A percentile compares a stretch with the other conserved stretches of the same genome.
phyloP scores from a whole-genome alignment of 2,888 invertebrate species.

The Odontomyia ornata region DNA sequence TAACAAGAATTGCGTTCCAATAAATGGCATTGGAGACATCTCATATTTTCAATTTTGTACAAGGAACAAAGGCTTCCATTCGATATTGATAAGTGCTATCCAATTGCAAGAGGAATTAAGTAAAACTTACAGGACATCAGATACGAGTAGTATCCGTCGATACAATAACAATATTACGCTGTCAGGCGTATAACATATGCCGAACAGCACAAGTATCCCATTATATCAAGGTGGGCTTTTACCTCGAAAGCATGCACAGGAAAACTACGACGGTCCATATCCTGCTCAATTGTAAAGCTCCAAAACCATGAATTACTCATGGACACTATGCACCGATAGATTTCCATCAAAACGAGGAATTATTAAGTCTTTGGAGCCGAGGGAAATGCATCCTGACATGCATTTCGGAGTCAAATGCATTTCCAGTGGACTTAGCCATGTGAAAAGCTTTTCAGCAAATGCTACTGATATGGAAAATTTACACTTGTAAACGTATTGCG shows the following conservation, averaged over 20 bases:
- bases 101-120: neutral
- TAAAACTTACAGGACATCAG: neutral
- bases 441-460: constrained; percentile 4
- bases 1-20: neutral
- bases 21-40: neutral
- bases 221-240: neutral
- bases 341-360: constrained; percentile 11
- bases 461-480: constrained; percentile 23
- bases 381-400: neutral
- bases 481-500: constrained; percentile 15
- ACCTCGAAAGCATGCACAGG: neutral
- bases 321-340: neutral
- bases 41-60: neutral
- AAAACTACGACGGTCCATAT: neutral
- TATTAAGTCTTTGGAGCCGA: neutral
- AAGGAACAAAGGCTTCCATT: neutral
- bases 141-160: neutral
- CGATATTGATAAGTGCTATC: neutral
- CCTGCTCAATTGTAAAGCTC: neutral
- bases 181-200: neutral
- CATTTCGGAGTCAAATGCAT: neutral
- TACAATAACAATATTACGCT: neutral
- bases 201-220: neutral
- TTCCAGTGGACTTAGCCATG: constrained; percentile 5
- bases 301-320: neutral